These are phyloP conservation scores for Heterohyrax brucei DNA, from an alignment of 2,797 vertebrate genomes.

Conservation along the genomic window DNA sequence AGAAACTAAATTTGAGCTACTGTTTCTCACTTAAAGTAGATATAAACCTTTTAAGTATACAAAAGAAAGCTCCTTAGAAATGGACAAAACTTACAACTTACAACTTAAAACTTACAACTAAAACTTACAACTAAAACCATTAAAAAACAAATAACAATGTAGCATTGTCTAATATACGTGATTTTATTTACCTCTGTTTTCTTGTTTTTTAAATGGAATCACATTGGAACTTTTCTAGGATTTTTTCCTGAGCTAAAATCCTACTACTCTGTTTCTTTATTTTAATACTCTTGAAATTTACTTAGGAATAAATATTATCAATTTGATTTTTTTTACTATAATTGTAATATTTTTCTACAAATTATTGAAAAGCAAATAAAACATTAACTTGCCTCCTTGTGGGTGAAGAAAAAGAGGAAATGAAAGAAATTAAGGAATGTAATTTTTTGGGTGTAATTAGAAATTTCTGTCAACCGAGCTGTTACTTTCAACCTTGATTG, in stretches of 20 bases:
- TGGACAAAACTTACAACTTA: background rate
- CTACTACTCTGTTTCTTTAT: background rate
- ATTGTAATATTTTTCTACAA: background rate
- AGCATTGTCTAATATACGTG: background rate
- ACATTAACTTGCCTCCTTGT: background rate
- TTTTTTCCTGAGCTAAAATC: background rate
- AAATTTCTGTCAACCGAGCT: background rate
- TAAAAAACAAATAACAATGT: background rate
- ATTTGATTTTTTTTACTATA: background rate
- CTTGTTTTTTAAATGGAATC: constrained; percentile 16
- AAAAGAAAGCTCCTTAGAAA: background rate
- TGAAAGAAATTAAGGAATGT: background rate
- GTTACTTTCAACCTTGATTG: background rate
- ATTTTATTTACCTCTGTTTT: background rate
- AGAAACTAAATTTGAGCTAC: too few species aligned
- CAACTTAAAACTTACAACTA: background rate
- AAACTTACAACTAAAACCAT: background rate
- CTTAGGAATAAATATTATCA: background rate
- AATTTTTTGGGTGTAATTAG: background rate
- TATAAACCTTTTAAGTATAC: too few species aligned
- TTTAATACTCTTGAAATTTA: background rate
- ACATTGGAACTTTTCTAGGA: background rate
- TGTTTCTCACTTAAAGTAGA: too few species aligned
- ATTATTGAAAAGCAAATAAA: background rate
- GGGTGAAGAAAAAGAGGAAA: background rate